Conservation (phyloP, 2,797 vertebrate genomes). For the Rhabdophis nuchalis region DNA sequence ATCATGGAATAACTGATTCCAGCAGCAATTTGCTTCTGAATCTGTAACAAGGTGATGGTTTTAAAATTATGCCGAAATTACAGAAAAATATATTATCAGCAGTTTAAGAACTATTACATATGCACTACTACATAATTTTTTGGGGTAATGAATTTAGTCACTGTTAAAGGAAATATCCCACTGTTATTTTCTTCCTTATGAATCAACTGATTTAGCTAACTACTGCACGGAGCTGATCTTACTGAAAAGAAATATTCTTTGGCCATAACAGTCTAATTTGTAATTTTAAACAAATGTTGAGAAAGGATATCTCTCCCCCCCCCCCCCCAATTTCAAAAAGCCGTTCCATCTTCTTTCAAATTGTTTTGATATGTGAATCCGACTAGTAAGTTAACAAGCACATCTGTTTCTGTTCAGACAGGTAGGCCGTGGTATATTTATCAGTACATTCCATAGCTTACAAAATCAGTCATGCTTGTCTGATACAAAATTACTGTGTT, state of each 20-base stretch:
- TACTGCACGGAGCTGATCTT: background rate
- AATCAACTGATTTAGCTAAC: background rate
- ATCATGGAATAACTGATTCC: background rate
- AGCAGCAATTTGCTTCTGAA: background rate
- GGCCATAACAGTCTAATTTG: background rate
- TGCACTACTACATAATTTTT: background rate
- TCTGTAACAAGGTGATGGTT: background rate
- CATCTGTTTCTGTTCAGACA: conserved; percentile 4
- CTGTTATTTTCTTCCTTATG: background rate
- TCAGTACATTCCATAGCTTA: background rate
- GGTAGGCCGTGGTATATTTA: background rate
- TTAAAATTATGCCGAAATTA: background rate
- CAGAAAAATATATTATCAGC: background rate
- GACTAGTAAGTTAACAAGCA: background rate
- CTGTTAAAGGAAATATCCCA: background rate
- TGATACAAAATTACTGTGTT: background rate
- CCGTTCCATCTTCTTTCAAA: background rate
- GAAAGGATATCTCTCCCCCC: background rate
- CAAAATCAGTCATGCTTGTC: background rate
- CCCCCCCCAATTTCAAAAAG: background rate
- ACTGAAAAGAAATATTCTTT: background rate
- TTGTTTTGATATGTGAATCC: background rate
- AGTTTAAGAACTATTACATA: background rate
- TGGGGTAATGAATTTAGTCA: background rate
- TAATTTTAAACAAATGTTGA: background rate